Conservation (phyloP, 2,797 vertebrate genomes). For the Epinephelus malabaricus region DNA sequence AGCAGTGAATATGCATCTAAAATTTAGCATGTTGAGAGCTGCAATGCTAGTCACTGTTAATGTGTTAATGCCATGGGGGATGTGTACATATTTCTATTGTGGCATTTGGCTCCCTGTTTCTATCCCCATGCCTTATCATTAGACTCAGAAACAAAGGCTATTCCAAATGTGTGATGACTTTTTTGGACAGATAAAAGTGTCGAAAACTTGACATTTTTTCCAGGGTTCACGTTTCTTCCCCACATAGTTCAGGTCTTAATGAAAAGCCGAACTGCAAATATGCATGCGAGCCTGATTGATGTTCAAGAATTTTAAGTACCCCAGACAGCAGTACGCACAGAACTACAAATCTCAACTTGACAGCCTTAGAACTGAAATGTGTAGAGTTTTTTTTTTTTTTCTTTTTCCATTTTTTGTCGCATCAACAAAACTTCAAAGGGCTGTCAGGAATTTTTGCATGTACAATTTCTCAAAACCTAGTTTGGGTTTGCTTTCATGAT, state of each 20-base stretch:
- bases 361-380: conserved; percentile 42
- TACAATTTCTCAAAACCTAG: conserved; percentile 35
- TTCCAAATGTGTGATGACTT: neutral
- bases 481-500: conserved; percentile 42
- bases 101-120: conserved; percentile 6
- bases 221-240: neutral
- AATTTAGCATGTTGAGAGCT: neutral
- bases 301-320: conserved; percentile 53
- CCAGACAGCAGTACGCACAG: conserved; percentile 43
- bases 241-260: conserved; percentile 24
- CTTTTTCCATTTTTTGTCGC: conserved; percentile 23
- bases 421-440: conserved; percentile 63
- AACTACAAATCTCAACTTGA: conserved; percentile 51
- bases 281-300: conserved; percentile 46
- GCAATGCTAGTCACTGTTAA: conserved; percentile 1
- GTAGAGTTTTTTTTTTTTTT: conserved; percentile 16
- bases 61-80: conserved; percentile 37
- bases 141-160: neutral
- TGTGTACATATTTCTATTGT: conserved; percentile 18
- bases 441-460: conserved; percentile 47
- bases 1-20: conserved; percentile 4
- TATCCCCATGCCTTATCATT: neutral
- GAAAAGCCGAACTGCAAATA: conserved; percentile 46
- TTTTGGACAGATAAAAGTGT: neutral
- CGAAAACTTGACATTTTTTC: conserved; percentile 10